These are phyloP conservation scores for Acestrorhynchus altus DNA, from an alignment of 2,797 vertebrate genomes.

Conservation along the genomic window DNA sequence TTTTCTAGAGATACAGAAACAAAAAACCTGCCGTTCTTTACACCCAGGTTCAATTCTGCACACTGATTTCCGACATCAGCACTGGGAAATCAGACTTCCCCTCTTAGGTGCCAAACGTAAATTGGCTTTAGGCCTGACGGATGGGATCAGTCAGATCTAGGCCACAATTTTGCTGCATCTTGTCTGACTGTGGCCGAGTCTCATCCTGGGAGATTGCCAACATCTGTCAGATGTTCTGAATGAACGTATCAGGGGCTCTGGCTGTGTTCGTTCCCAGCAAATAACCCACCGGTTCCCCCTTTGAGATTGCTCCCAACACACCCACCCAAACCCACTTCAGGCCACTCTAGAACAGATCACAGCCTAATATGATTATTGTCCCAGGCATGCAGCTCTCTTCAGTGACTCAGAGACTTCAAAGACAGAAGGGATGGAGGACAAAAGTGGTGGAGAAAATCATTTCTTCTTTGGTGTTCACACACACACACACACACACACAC, in stretches of 20 bases:
- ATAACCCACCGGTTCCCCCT: constrained; percentile 70
- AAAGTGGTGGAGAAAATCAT: constrained; percentile 47
- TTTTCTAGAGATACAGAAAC: constrained; percentile 14
- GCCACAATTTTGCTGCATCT: constrained; percentile 78
- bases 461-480: constrained; percentile 4
- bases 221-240: constrained; percentile 74
- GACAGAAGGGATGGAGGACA: constrained; percentile 55
- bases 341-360: constrained; percentile 54
- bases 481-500: neutral
- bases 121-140: constrained; percentile 70
- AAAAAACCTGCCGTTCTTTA: constrained; percentile 1
- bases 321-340: constrained; percentile 60
- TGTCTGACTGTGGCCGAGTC: constrained; percentile 68
- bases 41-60: neutral
- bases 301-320: constrained; percentile 64
- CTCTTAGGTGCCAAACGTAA: constrained; percentile 66
- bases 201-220: constrained; percentile 75
- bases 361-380: constrained; percentile 79
- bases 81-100: constrained; percentile 53
- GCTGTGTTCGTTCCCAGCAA: constrained; percentile 69
- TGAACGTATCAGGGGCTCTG: constrained; percentile 57
- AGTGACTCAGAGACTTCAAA: constrained; percentile 73
- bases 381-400: constrained; percentile 66
- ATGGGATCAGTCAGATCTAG: constrained; percentile 63
- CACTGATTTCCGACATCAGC: neutral